Evolutionary conservation across 2,797 vertebrate species (phyloP).

Genomic region (Odontamblyopus rebecca): DNA sequence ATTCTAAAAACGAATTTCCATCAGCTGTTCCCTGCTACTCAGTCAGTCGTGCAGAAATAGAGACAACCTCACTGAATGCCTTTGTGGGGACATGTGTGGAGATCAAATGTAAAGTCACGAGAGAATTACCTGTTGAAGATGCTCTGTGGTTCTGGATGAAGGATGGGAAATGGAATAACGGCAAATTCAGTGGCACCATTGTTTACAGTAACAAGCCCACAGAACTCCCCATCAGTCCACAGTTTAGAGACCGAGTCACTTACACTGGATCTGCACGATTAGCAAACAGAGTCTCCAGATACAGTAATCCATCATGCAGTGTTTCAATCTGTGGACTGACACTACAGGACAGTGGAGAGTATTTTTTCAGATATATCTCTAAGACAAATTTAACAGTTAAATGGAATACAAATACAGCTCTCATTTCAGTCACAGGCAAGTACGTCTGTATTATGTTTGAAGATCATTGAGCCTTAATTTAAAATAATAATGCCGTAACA

Average conservation of each 20-base stretch:
- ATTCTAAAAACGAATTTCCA: background rate
- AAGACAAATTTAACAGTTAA: accelerated
- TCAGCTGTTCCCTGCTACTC: background rate
- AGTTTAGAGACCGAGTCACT: conserved; percentile 25
- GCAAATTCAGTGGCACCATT: conserved; percentile 10
- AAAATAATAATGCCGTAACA: too few relatives aligned
- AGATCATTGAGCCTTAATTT: too few relatives aligned
- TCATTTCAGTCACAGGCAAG: too few relatives aligned
- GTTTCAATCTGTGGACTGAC: conserved; percentile 16
- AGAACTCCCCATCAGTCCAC: accelerated
- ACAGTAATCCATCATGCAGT: accelerated
- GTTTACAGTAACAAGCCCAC: conserved; percentile 15
- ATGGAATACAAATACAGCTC: too few relatives aligned
- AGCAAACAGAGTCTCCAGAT: accelerated
- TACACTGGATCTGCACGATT: background rate
- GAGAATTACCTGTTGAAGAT: accelerated
- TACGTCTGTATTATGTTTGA: too few relatives aligned
- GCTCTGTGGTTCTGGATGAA: conserved; percentile 64
- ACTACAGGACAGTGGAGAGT: background rate
- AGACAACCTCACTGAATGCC: accelerated
- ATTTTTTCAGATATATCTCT: background rate
- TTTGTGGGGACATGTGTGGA: conserved; percentile 63
- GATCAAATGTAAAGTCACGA: background rate
- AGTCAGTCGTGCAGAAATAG: background rate
- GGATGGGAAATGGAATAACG: background rate